Percentiles rank a stretch among this genome's conserved stretches.
phyloP scores from a whole-genome alignment of 2,797 vertebrate species.

The Parauchenoglanis ngamensis region DNA sequence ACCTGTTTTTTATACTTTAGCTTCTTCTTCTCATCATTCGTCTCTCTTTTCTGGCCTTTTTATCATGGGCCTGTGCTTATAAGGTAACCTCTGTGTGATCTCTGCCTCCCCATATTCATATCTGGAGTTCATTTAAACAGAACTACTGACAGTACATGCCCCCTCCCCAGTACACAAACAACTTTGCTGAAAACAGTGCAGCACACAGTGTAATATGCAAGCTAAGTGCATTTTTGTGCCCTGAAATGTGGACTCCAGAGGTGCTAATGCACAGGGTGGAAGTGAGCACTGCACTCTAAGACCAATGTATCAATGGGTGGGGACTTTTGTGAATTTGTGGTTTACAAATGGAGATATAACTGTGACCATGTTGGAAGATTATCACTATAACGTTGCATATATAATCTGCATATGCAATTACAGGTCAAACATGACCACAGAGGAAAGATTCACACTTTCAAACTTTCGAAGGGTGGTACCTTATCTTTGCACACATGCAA shows the following conservation, averaged over 20 bases:
- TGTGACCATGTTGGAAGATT: background rate
- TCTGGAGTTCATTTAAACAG: slow-evolving; percentile 27
- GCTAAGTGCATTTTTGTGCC: background rate
- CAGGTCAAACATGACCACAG: slow-evolving; percentile 21
- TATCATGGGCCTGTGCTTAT: slow-evolving; percentile 17
- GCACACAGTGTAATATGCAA: background rate
- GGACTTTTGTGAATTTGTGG: slow-evolving; percentile 21
- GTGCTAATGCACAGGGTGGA: slow-evolving; percentile 4
- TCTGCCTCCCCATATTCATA: slow-evolving; percentile 5
- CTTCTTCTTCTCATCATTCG: background rate
- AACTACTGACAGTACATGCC: slow-evolving; percentile 23
- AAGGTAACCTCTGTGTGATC: background rate
- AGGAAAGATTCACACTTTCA: background rate
- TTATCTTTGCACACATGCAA: background rate
- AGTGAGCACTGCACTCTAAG: background rate
- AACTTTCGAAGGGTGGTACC: background rate
- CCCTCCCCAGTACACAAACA: slow-evolving; percentile 16
- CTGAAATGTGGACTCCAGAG: slow-evolving; percentile 14
- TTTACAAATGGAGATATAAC: slow-evolving; percentile 31
- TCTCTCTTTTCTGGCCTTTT: background rate
- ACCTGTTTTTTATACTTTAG: background rate
- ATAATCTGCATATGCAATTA: background rate
- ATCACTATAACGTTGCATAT: background rate
- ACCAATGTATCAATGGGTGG: slow-evolving; percentile 47
- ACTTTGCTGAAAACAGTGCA: slow-evolving; percentile 8